Evolutionary conservation across 2,113 vertebrate species (phyloP), one percentile per base, ranked within the genome.

Genomic region (Thamnophis sirtalis): DNA sequence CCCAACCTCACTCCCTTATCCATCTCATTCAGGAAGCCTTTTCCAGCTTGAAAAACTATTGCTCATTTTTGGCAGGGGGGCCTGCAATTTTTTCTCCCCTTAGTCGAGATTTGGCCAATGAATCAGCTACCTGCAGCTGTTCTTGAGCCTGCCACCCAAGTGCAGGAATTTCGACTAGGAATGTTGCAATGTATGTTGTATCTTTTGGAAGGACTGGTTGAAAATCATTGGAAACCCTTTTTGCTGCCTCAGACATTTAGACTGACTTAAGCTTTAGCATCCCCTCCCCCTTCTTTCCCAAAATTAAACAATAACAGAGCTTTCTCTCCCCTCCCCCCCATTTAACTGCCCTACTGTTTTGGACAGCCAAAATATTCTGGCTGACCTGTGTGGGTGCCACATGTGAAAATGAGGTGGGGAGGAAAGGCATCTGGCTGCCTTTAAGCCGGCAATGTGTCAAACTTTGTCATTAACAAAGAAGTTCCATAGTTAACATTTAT

Each of bases 81-180:
- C 96, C 95, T 89, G n/a, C 91, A 89, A 43, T 91, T 94, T 88
- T 88, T 50, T 73, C 68, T 56, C 58, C 22, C 38, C 80, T 91
- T 90, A 92, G 86, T 94, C 93, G 94, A 95, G 95, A 96, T 96
- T 95, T 96, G 95, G 96, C 94, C 95, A 95, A 89, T 89, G 94
- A 96, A 95, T 97, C 96, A 96, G 96, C 96, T 96, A 96, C 96
- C 95, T 97, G 96, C 97, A 97, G 96, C 96, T 97, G 96, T 96
- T 96, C 95, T 94, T 91, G 1, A 84, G 86, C 93, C 93, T 97
- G 96, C 96, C 96, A 96, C 96, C 96, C 96, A 96, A 94, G 91
- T 93, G 89, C 95, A 96, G 95, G 96, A 96, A 96, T 96, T 92
- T 94, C 96, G 94, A 94, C 95, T 96, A 96, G 95, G 96, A 95